Percentiles rank a stretch among this genome's conserved stretches.
Conservation (phyloP, 2,797 vertebrate species). For the Botia almorhae region DNA sequence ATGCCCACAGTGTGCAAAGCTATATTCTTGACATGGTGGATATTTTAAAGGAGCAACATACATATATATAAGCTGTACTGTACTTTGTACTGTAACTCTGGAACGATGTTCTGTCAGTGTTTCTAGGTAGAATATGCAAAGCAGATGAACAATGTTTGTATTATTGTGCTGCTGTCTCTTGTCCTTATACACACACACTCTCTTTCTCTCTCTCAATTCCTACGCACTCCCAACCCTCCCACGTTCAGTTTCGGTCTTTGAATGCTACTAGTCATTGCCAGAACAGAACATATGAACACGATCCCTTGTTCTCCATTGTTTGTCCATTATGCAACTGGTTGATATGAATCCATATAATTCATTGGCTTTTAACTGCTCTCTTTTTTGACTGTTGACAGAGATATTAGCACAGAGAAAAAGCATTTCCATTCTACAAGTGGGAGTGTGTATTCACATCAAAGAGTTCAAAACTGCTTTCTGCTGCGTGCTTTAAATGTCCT, state of each 20-base stretch:
- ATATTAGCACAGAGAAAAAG: slow-evolving; percentile 61
- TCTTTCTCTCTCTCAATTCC: slow-evolving; percentile 3
- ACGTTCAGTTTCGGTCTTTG: slow-evolving; percentile 61
- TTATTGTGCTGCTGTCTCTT: slow-evolving; percentile 15
- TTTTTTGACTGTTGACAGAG: slow-evolving; percentile 65
- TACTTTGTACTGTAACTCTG: too few species aligned
- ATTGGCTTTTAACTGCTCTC: slow-evolving; percentile 60
- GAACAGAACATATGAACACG: slow-evolving; percentile 69
- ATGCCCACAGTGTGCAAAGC: neutral
- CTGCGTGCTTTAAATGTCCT: neutral
- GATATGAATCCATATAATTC: slow-evolving; percentile 65
- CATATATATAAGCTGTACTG: too few species aligned
- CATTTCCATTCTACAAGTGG: slow-evolving; percentile 27
- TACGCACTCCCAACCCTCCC: slow-evolving; percentile 37
- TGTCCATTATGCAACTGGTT: slow-evolving; percentile 63
- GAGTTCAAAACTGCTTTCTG: slow-evolving; percentile 17
- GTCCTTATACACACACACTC: slow-evolving; percentile 33
- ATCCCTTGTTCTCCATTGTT: slow-evolving; percentile 59
- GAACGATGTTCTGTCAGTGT: neutral
- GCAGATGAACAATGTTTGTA: slow-evolving; percentile 32
- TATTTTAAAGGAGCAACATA: too few species aligned
- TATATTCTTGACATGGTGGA: neutral
- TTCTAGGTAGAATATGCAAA: neutral
- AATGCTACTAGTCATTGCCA: slow-evolving; percentile 67
- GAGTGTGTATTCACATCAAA: slow-evolving; percentile 28